Evolutionary conservation across 2,113 vertebrate genomes (phyloP).

Genomic region (Psilopogon haemacephalus): DNA sequence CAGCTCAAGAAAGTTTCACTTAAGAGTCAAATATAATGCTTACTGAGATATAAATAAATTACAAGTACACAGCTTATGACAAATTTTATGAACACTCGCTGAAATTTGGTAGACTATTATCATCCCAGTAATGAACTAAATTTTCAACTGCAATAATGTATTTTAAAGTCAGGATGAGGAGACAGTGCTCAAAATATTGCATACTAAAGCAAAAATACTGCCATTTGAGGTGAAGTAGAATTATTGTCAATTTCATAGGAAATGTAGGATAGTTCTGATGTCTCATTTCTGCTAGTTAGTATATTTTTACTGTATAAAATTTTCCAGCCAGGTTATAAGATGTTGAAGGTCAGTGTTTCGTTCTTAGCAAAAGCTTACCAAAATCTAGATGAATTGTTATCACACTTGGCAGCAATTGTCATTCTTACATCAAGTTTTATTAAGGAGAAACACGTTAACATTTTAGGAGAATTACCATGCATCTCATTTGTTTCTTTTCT

Average conservation of each 20-base stretch:
- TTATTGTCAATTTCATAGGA: background rate
- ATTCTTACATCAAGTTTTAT: background rate
- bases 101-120: background rate
- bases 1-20: background rate
- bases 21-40: background rate
- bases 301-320: background rate
- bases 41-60: background rate
- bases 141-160: background rate
- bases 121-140: background rate
- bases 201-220: background rate
- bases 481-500: background rate
- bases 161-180: background rate
- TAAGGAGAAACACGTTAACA: background rate
- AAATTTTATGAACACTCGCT: background rate
- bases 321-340: background rate
- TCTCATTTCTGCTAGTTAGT: constrained; percentile 15
- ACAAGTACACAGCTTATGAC: background rate
- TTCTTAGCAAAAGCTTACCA: background rate
- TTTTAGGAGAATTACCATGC: background rate
- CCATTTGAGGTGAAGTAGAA: background rate
- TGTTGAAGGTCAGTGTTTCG: background rate
- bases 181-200: background rate
- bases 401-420: background rate
- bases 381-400: background rate
- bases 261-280: background rate